phyloP scores from a whole-genome alignment of 2,113 vertebrate species.

The Strix aluco region DNA sequence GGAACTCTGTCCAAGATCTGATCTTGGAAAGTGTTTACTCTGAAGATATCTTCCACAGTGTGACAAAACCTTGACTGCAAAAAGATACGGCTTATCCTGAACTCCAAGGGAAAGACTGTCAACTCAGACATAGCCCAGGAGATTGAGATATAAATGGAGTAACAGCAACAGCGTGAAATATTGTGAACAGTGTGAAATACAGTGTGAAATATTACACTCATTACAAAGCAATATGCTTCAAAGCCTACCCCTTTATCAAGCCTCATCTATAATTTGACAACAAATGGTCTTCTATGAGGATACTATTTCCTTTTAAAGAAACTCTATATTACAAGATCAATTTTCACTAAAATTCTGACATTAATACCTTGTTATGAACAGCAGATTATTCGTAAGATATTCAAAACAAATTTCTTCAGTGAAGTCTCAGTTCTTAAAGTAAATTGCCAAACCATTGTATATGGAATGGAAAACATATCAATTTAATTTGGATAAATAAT shows the following conservation, averaged over 20 bases:
- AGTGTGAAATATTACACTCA: slow-evolving; percentile 54
- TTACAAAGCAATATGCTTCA: neutral
- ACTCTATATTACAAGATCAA: neutral
- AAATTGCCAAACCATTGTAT: neutral
- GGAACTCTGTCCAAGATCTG: neutral
- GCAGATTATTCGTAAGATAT: neutral
- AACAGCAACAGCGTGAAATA: neutral
- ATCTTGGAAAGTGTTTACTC: neutral
- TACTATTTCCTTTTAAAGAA: neutral
- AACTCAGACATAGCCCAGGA: neutral
- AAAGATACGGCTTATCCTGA: neutral
- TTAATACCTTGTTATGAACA: neutral
- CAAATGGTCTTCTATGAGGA: neutral
- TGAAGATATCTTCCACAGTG: neutral
- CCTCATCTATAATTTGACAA: slow-evolving; percentile 12
- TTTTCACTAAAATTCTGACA: neutral
- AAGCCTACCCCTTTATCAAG: neutral
- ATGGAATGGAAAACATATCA: neutral
- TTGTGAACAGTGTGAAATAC: slow-evolving; percentile 25
- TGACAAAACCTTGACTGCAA: neutral
- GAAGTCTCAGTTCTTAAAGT: neutral
- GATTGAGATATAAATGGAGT: slow-evolving; percentile 34
- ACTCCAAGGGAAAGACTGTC: neutral
- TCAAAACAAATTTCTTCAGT: neutral
- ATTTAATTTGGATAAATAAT: neutral